Evolutionary conservation across 2,888 invertebrate genomes (phyloP).

Genomic region (Gnatocerus cornutus): DNA sequence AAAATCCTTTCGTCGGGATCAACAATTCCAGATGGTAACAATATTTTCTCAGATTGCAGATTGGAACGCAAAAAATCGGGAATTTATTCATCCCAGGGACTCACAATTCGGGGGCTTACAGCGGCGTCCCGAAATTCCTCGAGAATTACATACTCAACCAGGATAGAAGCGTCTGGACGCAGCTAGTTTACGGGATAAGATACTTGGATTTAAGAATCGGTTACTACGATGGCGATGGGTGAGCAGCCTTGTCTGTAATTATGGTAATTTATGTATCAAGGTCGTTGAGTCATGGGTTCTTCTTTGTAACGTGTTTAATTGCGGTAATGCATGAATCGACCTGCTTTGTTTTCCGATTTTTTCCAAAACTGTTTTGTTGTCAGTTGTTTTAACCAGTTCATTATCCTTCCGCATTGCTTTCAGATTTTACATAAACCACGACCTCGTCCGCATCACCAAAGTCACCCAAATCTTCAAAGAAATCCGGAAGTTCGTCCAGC

Average conservation of each 20-base stretch:
- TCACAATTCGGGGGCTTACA: slow-evolving; percentile 79
- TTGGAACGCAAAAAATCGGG: slow-evolving; percentile 75
- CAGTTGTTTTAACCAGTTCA: too few species aligned
- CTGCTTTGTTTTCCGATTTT: too few species aligned
- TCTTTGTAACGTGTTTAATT: not conserved
- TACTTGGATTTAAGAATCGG: slow-evolving; percentile 88
- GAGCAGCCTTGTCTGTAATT: slow-evolving; percentile 24
- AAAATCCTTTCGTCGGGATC: not conserved
- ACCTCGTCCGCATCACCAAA: slow-evolving; percentile 80
- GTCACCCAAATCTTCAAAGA: slow-evolving; percentile 79
- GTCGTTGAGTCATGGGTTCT: not conserved
- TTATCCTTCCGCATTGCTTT: too few species aligned
- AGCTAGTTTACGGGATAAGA: slow-evolving; percentile 88
- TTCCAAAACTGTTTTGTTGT: too few species aligned
- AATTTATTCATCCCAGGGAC: slow-evolving; percentile 80
- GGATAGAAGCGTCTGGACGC: slow-evolving; percentile 87
- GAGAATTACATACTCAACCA: slow-evolving; percentile 76
- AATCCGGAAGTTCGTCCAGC: slow-evolving; percentile 79
- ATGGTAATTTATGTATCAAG: slow-evolving; percentile 2
- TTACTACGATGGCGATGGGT: slow-evolving; percentile 73
- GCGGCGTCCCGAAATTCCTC: slow-evolving; percentile 71
- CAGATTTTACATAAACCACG: slow-evolving; percentile 84
- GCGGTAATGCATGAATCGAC: too few species aligned
- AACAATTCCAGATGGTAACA: not conserved
- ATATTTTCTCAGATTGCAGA: slow-evolving; percentile 71